These are phyloP conservation scores for Mesitornis unicolor DNA, from an alignment of 2,113 vertebrate genomes.

Conservation along the genomic window DNA sequence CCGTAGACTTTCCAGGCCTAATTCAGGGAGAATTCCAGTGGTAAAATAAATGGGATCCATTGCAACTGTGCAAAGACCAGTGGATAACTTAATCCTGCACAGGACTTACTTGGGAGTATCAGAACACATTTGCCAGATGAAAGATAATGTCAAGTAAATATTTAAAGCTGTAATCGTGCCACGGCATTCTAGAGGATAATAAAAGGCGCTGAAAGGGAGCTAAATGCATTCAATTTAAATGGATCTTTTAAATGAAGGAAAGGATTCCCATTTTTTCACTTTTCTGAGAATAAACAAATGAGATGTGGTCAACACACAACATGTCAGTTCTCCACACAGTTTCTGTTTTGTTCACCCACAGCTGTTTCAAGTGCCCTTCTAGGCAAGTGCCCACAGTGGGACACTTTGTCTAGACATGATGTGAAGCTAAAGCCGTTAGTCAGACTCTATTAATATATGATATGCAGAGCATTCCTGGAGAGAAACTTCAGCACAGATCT, in stretches of 20 bases:
- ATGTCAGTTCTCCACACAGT: background rate
- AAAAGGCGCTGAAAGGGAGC: background rate
- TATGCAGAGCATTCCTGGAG: constrained; percentile 30
- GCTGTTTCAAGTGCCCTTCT: constrained; percentile 3
- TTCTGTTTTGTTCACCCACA: background rate
- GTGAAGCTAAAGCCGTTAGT: constrained; percentile 24
- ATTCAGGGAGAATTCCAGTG: background rate
- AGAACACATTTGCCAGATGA: background rate
- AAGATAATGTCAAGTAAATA: constrained; percentile 28
- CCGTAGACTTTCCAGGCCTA: background rate
- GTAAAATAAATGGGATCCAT: background rate
- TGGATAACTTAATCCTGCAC: background rate
- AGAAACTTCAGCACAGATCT: background rate
- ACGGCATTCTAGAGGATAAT: background rate
- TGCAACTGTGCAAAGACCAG: background rate
- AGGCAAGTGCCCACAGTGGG: background rate
- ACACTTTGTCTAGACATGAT: constrained; percentile 32
- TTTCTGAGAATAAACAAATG: background rate
- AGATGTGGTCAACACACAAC: background rate
- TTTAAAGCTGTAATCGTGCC: background rate
- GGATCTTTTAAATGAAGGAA: background rate
- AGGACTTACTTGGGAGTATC: background rate
- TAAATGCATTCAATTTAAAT: background rate
- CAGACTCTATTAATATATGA: constrained; percentile 13
- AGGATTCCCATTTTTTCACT: background rate